Conservation (phyloP, 1,140 invertebrate genomes). For the Philopotamus ludificatus region DNA sequence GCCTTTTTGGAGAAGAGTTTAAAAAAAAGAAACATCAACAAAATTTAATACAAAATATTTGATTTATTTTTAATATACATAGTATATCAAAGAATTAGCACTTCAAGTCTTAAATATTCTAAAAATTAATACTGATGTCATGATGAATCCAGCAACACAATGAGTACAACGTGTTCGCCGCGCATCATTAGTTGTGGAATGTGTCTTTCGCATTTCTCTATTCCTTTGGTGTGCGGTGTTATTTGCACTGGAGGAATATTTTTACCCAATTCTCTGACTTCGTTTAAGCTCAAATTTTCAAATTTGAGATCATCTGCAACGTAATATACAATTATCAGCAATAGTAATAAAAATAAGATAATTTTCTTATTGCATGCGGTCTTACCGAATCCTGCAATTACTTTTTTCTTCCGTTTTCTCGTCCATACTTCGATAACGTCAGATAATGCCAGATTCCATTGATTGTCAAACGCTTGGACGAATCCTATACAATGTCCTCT, state of each 20-base stretch:
- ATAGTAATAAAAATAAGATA: neutral
- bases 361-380: neutral
- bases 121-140: too few relatives aligned
- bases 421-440: constrained; percentile 86
- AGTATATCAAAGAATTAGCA: too few relatives aligned
- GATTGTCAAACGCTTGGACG: constrained; percentile 88
- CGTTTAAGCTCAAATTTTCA: neutral
- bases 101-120: too few relatives aligned
- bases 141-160: constrained; percentile 42
- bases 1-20: too few relatives aligned
- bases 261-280: neutral
- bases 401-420: constrained; percentile 62
- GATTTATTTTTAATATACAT: too few relatives aligned
- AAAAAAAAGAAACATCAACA: too few relatives aligned
- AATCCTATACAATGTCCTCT: constrained; percentile 78
- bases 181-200: constrained; percentile 79
- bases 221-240: constrained; percentile 59
- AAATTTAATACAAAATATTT: too few relatives aligned
- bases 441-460: constrained; percentile 87
- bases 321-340: neutral
- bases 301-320: constrained; percentile 8
- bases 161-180: constrained; percentile 79
- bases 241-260: constrained; percentile 54
- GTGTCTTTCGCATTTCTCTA: constrained; percentile 69
- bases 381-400: constrained; percentile 47